These are phyloP conservation scores for Morone chrysops DNA, from an alignment of 2,113 vertebrate genomes.

Conservation along the genomic window DNA sequence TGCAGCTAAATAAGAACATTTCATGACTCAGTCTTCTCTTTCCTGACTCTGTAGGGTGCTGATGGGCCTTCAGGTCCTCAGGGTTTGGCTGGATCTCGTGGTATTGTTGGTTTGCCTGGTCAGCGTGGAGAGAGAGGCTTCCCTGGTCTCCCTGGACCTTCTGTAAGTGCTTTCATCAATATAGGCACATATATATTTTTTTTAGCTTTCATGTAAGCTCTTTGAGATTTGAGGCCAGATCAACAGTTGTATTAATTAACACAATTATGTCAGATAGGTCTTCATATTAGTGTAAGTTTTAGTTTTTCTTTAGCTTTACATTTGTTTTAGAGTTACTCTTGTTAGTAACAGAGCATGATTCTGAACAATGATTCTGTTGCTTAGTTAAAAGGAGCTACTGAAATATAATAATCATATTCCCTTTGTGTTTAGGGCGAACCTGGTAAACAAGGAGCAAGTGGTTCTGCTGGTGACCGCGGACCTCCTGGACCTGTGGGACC, in stretches of 20 bases:
- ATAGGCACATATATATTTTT: not conserved
- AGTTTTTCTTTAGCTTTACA: too few relatives aligned
- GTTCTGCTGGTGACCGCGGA: slow-evolving; percentile 91
- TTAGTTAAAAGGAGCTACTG: not conserved
- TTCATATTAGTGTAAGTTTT: not conserved
- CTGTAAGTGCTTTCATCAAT: slow-evolving; percentile 85
- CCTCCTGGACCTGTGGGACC: slow-evolving; percentile 95
- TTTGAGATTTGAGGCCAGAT: too few relatives aligned
- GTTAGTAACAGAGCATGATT: not conserved
- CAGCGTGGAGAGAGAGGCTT: slow-evolving; percentile 98
- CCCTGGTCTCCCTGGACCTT: slow-evolving; percentile 93
- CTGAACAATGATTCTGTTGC: not conserved
- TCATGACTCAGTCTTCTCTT: slow-evolving; percentile 15
- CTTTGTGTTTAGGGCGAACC: slow-evolving; percentile 90
- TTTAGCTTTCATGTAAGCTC: not conserved
- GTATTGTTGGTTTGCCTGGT: slow-evolving; percentile 96
- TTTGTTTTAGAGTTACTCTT: not conserved
- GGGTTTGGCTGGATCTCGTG: slow-evolving; percentile 91
- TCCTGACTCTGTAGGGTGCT: slow-evolving; percentile 83
- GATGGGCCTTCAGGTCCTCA: slow-evolving; percentile 93
- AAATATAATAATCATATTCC: not conserved
- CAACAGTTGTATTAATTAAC: not conserved
- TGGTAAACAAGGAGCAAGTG: slow-evolving; percentile 94
- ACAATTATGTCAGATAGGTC: not conserved
- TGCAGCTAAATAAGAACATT: not conserved